phyloP scores from a whole-genome alignment of 2,888 invertebrate genomes.

The Aphidius colemani region DNA sequence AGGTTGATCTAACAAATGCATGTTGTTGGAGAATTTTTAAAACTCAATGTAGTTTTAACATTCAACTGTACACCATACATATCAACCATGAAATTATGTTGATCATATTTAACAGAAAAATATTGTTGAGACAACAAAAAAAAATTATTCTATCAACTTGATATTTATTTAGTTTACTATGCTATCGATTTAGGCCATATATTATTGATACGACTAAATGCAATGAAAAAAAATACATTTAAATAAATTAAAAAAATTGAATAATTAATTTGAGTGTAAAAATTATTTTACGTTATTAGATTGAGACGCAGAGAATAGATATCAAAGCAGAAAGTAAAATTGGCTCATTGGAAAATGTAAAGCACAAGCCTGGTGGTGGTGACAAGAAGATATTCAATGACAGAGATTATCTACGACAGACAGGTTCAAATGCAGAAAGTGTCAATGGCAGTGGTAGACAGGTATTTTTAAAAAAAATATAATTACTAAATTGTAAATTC shows the following conservation, averaged over 20 bases:
- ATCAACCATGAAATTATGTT: background rate
- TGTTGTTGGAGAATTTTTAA: background rate
- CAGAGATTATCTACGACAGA: slow-evolving; percentile 87
- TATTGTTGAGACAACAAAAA: too few species aligned
- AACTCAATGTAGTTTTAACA: slow-evolving; percentile 5
- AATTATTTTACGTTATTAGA: slow-evolving; percentile 62
- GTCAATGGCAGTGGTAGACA: slow-evolving; percentile 52
- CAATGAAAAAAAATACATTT: background rate
- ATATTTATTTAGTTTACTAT: too few species aligned
- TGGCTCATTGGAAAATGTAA: slow-evolving; percentile 88
- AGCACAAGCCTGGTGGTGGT: slow-evolving; percentile 90
- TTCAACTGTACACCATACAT: background rate
- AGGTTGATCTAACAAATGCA: too few species aligned
- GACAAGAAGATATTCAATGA: slow-evolving; percentile 93
- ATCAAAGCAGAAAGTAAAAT: slow-evolving; percentile 92
- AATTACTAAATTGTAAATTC: background rate
- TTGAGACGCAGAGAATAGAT: slow-evolving; percentile 88
- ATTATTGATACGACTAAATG: background rate
- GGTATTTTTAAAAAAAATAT: slow-evolving; percentile 40
- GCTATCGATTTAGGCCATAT: too few species aligned
- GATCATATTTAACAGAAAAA: too few species aligned
- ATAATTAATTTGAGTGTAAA: too few species aligned
- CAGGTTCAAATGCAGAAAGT: slow-evolving; percentile 50
- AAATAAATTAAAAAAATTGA: background rate
- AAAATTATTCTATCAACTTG: too few species aligned